Evolutionary conservation across 2,888 invertebrate genomes (phyloP), one percentile per base, ranked within the genome.

Genomic region (Tenthredo distinguenda): DNA sequence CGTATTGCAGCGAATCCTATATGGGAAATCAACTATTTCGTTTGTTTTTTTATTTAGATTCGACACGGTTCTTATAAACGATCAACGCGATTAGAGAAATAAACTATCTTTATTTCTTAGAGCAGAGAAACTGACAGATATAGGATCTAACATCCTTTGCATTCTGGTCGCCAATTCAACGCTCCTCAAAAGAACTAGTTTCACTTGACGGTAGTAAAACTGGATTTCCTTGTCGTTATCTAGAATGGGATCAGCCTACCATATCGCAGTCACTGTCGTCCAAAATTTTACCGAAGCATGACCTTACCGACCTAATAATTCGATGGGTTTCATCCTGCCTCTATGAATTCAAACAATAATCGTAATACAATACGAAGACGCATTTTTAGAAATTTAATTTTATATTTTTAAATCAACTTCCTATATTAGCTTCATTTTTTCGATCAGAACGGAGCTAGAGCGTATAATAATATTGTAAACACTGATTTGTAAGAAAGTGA

Each of bases 261-360:
- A 50, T 81, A 81, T 50, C 55, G 21, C 15, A 58, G 34, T 26
- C 4, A 50, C 62, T 21, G 58, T 81, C 62, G 40, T 81, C 40
- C 34, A 81, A 62, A 81, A 62, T 81, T 15, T 12, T 81, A 81
- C 37, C 62, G 58, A 62, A 81, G 81, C 81, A 81, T 81, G 81
- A 81, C 81, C 81, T 58, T 77, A 77, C 77, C 77, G 50, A 77
- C 50, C 50, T 40, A 55, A 77, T 55, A 55, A 77, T 34, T 77
- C 77, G 34, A 77, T 21, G 15, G 72, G 34, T 68, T 43, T 43
- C 72, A 74, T 74, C 72, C 43, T 74, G 10, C 18, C 71, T 71
- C 0, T 62, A 62, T 9, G 4, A 21, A 26, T 12, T 62, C 3
- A 12, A 62, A 31, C 26, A 62, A 62, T 10, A 21, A 9, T 62